Evolutionary conservation across 2,888 invertebrate species (phyloP).

Genomic region (Mactromeris polynyma): DNA sequence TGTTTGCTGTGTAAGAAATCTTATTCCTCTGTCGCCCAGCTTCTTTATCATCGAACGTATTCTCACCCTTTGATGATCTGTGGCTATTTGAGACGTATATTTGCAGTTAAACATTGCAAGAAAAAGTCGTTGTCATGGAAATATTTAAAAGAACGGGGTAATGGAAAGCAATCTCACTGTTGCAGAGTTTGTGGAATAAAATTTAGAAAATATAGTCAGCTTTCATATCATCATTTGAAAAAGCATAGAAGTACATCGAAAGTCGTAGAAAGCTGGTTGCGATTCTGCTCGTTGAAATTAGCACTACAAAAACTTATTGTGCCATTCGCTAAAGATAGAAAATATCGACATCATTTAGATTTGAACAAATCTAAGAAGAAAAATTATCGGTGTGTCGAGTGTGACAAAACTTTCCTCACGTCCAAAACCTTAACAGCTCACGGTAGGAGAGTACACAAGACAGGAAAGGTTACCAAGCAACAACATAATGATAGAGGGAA

Average conservation of each 20-base stretch:
- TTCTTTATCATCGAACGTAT: neutral
- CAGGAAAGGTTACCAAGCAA: neutral
- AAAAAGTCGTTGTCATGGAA: neutral
- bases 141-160: neutral
- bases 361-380: neutral
- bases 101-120: neutral
- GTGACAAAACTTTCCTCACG: neutral
- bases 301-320: slow-evolving; percentile 29
- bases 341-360: neutral
- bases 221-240: slow-evolving; percentile 12
- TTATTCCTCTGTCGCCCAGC: neutral
- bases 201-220: slow-evolving; percentile 3
- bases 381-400: neutral
- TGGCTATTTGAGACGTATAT: neutral
- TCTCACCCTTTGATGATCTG: neutral
- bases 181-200: slow-evolving; percentile 14
- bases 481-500: neutral
- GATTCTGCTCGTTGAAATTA: slow-evolving; percentile 28
- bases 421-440: neutral
- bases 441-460: neutral
- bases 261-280: slow-evolving; percentile 27
- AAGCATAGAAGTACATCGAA: neutral
- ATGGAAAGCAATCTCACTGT: neutral
- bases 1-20: slow-evolving; percentile 19
- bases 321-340: slow-evolving; percentile 36